Evolutionary conservation across 2,113 vertebrate species (phyloP), one percentile per base, ranked within the genome.

Genomic region (Xiphorhynchus elegans): DNA sequence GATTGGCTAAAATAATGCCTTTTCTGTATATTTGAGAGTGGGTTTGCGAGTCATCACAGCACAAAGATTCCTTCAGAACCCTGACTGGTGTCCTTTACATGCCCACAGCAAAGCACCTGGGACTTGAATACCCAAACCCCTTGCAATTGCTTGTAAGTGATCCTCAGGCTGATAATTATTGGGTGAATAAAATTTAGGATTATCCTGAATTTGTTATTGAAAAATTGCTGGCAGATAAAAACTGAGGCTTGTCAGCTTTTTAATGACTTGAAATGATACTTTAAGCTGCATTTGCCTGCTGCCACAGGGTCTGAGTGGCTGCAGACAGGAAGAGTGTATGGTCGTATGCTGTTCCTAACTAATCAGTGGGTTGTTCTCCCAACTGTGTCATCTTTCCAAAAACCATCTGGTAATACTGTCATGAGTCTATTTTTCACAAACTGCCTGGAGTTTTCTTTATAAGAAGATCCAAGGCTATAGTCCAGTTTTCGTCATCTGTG

Each of bases 31-130:
- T 70, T 89, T 93, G 52, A 87, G 64, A 69, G 80, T 56, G 77
- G 64, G 33, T 46, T 95, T 94, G n/a, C 63, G 88, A 94, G 46
- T 77, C 59, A 47, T 84, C 42, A 35, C 25, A 83, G 72, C 79
- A 92, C 76, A 80, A 92, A 83, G 88, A 63, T 92, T 69, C 63
- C 69, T 78, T 95, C 72, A 86, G 87, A 88, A 93, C 62, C 72
- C 28, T 8, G 25, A 77, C 28, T 55, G 64, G 53, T 84, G 75
- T 88, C 46, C 64, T 93, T 86, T 58, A 88, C 8, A 1, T 83
- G 82, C 62, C 53, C 66, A 93, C 87, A 69, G 72, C 55, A 88
- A 93, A 94, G 59, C 85, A 58, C 55, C 75, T 50, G 79, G 63
- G n/a, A 39, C 87, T 55, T 73, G 46, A 77, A 66, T 50, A 46